phyloP scores from a whole-genome alignment of 2,797 vertebrate genomes.

The Gymnoscopelus braueri region DNA sequence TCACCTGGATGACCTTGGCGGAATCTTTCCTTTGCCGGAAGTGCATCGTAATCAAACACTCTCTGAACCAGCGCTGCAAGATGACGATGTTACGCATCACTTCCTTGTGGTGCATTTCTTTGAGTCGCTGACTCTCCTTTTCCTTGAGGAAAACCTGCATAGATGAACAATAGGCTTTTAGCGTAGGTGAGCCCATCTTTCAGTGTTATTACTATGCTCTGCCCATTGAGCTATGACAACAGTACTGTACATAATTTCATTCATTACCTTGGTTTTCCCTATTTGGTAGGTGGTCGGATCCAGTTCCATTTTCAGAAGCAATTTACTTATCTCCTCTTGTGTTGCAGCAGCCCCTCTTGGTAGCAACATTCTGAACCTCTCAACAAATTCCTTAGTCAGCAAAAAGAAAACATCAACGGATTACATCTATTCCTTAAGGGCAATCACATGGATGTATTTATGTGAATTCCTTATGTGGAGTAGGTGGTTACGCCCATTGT shows the following conservation, averaged over 20 bases:
- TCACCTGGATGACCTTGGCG: conserved; percentile 86
- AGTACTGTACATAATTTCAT: background rate
- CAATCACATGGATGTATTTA: background rate
- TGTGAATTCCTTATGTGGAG: background rate
- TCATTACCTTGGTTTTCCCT: conserved; percentile 89
- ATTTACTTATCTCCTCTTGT: conserved; percentile 81
- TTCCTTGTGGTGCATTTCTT: conserved; percentile 86
- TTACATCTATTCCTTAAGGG: background rate
- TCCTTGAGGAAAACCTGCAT: conserved; percentile 94
- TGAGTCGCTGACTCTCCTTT: conserved; percentile 84
- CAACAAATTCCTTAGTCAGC: conserved; percentile 85
- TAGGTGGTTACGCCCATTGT: background rate
- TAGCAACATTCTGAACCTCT: conserved; percentile 90
- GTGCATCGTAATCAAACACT: conserved; percentile 84
- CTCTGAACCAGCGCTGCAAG: conserved; percentile 92
- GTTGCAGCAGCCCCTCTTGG: conserved; percentile 82
- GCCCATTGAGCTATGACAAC: background rate
- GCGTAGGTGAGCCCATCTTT: background rate
- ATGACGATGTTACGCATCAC: conserved; percentile 87
- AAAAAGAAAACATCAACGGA: conserved; percentile 19
- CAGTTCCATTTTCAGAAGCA: conserved; percentile 84
- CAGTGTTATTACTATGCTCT: conserved; percentile 3
- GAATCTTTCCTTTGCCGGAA: conserved; percentile 85
- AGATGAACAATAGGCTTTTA: conserved; percentile 10
- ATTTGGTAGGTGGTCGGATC: conserved; percentile 88